A percentile compares a stretch with the other conserved stretches of the same genome.
Evolutionary conservation across 2,797 vertebrate genomes (phyloP).

Genomic region (Pteronotus mesoamericanus): DNA sequence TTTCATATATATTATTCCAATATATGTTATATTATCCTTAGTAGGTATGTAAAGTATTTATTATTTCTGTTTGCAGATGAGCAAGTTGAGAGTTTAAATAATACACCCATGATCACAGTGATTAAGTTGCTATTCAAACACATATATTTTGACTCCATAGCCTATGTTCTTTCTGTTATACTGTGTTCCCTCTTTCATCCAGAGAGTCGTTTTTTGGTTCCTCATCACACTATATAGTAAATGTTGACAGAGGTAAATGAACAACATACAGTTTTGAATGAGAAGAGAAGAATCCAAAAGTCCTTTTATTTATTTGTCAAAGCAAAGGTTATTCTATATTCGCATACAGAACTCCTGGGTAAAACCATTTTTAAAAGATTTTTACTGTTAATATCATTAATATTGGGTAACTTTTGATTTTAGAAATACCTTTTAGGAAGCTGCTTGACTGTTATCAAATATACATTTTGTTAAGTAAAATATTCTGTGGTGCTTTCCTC

Average conservation of each 20-base stretch:
- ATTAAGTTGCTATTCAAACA: background rate
- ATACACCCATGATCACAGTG: background rate
- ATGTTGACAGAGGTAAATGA: background rate
- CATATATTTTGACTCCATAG: background rate
- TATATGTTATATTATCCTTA: background rate
- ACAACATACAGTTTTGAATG: background rate
- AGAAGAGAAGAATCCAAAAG: background rate
- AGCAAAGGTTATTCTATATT: slow-evolving; percentile 1
- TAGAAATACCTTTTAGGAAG: slow-evolving; percentile 43
- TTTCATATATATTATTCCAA: background rate
- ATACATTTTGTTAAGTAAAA: slow-evolving; percentile 22
- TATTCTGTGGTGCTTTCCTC: background rate
- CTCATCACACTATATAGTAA: background rate
- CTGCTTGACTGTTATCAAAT: background rate
- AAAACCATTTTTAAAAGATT: background rate
- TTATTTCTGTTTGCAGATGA: background rate
- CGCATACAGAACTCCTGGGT: background rate
- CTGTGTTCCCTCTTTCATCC: background rate
- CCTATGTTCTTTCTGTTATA: background rate
- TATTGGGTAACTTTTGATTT: background rate
- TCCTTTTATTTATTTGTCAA: background rate
- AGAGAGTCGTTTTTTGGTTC: background rate
- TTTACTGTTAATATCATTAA: background rate
- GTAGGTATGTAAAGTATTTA: background rate
- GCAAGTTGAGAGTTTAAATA: background rate